Evolutionary conservation across 2,888 invertebrate species (phyloP), one percentile per base, ranked within the genome.

Genomic region (Mesorhabditis sp.): DNA sequence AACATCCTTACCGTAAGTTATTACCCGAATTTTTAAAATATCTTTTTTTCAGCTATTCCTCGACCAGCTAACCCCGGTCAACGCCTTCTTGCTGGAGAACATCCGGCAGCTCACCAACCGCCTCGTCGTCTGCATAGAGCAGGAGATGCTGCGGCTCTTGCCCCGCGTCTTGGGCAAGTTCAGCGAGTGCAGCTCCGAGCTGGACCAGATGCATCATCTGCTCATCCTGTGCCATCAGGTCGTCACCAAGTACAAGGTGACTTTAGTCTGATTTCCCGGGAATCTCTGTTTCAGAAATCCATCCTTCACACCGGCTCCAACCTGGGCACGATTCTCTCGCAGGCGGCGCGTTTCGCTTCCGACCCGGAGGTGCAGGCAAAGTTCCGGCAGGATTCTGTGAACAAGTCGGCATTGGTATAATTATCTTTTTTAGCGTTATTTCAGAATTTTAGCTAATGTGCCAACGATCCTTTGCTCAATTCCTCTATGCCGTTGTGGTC

Each of bases 161-260:
- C 89, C 89, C 2, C 15, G 65, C 45, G 50, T 72, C 89, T 70
- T 15, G 45, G 62, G 10, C 28, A 62, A 71, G 79, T 85, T 64
- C 83, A 86, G 1, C 84, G 58, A 50, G 58, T 50, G 58, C 58
- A 50, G 58, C n/a, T n/a, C 85, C 71, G 86, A 80, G 45, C 62
- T 76, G 15, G 80, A 87, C 70, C 83, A 78, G 42, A 74, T 82
- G 83, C 76, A 87, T 86, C 79, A 90, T 79, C 89, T 89, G 78
- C 87, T 90, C 64, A 89, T 89, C 2, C 86, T 90, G 45, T 87
- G 90, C 76, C 89, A 89, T 81, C 90, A 90, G 82, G 86, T 90
- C 63, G 88, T 90, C 67, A 86, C 87, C 71, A 90, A 90, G 82
- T 89, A 89, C 80, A 89, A 89, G 87, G 87, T 87, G 50, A 42